Conservation (phyloP, 2,113 vertebrate species). For the Mirza zaza region DNA sequence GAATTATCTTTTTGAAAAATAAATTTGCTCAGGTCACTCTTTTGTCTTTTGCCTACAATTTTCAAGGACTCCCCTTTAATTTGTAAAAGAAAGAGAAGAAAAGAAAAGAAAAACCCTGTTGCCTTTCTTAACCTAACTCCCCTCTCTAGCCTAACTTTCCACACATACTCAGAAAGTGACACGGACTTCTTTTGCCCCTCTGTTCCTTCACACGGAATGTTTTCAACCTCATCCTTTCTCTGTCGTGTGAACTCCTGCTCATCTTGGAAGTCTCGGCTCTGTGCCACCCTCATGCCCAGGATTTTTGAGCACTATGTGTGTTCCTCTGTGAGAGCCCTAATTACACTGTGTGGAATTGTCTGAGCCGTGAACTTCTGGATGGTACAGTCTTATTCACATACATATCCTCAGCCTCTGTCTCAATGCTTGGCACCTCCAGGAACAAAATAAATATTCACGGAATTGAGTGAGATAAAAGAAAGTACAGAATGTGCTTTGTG, state of each 20-base stretch:
- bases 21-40: not conserved
- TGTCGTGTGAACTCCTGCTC: not conserved
- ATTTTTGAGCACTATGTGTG: not conserved
- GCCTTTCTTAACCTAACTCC: not conserved
- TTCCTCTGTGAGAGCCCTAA: not conserved
- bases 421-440: not conserved
- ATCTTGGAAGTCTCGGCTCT: not conserved
- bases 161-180: not conserved
- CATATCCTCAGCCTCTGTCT: not conserved
- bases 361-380: not conserved
- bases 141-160: not conserved
- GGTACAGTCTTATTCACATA: not conserved
- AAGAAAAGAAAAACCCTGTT: not conserved
- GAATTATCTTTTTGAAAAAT: conserved; percentile 33
- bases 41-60: not conserved
- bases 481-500: conserved; percentile 13
- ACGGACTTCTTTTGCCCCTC: not conserved
- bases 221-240: not conserved
- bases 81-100: not conserved
- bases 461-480: conserved; percentile 32
- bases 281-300: not conserved
- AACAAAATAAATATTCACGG: not conserved
- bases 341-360: not conserved
- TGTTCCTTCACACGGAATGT: not conserved
- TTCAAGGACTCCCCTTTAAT: not conserved